Conservation (phyloP, 2,113 vertebrate species). For the Gasterosteus nipponicus region DNA sequence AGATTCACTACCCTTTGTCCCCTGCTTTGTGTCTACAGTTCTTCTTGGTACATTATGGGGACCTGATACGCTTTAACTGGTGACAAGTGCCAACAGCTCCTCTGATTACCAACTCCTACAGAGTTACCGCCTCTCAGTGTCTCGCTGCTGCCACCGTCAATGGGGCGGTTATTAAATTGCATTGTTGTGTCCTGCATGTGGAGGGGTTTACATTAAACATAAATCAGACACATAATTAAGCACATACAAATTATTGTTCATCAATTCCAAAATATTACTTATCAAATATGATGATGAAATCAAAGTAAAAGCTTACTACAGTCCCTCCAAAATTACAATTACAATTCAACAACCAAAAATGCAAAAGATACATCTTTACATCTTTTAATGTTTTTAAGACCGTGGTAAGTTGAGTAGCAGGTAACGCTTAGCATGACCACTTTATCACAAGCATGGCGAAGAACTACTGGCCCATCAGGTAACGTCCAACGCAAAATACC, state of each 20-base stretch:
- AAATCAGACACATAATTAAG: background rate
- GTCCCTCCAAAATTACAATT: background rate
- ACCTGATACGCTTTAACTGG: constrained; percentile 19
- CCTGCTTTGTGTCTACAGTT: background rate
- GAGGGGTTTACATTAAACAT: background rate
- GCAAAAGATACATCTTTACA: too few species aligned
- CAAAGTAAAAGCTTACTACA: background rate
- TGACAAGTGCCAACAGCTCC: constrained; percentile 8
- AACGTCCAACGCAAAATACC: too few species aligned
- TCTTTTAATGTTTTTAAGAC: too few species aligned
- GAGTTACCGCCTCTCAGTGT: background rate
- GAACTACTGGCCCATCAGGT: too few species aligned
- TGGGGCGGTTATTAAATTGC: background rate
- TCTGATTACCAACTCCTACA: constrained; percentile 37
- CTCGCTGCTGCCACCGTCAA: background rate
- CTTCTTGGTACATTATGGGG: background rate
- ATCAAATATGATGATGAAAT: background rate
- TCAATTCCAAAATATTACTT: too few species aligned
- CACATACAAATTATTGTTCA: background rate
- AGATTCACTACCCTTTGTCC: background rate
- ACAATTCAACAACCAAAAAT: too few species aligned
- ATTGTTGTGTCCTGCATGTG: background rate
- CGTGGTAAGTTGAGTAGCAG: too few species aligned
- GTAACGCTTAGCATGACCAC: too few species aligned
- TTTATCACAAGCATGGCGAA: too few species aligned